Percentiles rank a stretch among this genome's conserved stretches.
These are phyloP conservation scores for Chanos chanos DNA, from an alignment of 2,797 vertebrate species.

Conservation along the genomic window DNA sequence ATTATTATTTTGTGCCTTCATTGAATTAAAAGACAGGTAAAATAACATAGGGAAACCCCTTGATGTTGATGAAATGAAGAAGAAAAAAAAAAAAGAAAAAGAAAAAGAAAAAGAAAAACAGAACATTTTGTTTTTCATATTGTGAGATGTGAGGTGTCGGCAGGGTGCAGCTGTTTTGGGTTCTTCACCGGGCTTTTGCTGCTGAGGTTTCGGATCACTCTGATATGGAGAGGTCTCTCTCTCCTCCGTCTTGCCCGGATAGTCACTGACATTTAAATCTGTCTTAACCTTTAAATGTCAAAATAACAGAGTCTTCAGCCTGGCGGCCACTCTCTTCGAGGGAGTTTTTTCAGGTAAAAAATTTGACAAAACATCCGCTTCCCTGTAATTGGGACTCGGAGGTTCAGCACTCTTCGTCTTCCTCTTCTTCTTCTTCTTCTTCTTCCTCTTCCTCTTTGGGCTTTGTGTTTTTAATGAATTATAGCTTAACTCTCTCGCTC, in stretches of 20 bases:
- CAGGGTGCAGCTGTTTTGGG: conserved; percentile 1
- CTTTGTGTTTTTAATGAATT: too few relatives aligned
- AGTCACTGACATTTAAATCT: conserved; percentile 69
- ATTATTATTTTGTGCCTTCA: too few relatives aligned
- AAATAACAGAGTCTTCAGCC: conserved; percentile 58
- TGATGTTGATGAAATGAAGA: too few relatives aligned
- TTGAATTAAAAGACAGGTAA: too few relatives aligned
- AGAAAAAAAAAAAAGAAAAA: too few relatives aligned
- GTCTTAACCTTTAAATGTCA: conserved; percentile 76
- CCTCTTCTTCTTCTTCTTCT: too few relatives aligned
- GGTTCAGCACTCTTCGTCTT: too few relatives aligned
- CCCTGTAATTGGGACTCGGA: conserved; percentile 19
- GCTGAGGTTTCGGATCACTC: conserved; percentile 60
- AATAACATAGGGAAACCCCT: too few relatives aligned
- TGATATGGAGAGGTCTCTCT: conserved; percentile 62
- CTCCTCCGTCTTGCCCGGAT: conserved; percentile 50
- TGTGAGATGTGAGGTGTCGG: conserved; percentile 12
- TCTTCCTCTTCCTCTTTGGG: too few relatives aligned
- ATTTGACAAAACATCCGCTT: conserved; percentile 49
- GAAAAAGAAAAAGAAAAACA: too few relatives aligned
- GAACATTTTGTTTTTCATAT: too few relatives aligned
- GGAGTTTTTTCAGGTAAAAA: conserved; percentile 51
- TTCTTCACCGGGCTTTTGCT: conserved; percentile 53
- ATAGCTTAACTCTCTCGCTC: too few relatives aligned
- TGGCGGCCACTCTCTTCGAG: conserved; percentile 46